A percentile compares a stretch with the other conserved stretches of the same genome.
Evolutionary conservation across 2,888 invertebrate species (phyloP).

Genomic region (Caradrina kadenii): DNA sequence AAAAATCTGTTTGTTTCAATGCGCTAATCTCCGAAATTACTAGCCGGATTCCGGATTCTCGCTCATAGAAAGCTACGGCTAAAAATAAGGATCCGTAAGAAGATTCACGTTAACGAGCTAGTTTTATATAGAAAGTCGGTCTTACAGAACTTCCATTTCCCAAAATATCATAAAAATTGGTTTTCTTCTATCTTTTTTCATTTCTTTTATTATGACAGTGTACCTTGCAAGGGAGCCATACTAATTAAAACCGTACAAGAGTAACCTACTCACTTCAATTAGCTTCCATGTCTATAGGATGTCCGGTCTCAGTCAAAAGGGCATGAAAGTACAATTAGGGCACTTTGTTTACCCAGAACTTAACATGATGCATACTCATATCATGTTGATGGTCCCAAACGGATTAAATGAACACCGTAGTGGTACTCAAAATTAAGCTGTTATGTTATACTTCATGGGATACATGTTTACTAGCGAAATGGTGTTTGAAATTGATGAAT

Average conservation of each 20-base stretch:
- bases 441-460: not conserved
- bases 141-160: no score
- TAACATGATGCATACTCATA: slow-evolving; percentile 39
- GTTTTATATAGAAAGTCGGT: no score
- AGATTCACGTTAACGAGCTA: no score
- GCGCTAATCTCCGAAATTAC: no score
- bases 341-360: slow-evolving; percentile 15
- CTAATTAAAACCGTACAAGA: slow-evolving; percentile 4
- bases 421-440: not conserved
- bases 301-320: slow-evolving; percentile 44
- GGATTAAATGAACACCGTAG: slow-evolving; percentile 9
- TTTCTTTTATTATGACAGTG: not conserved
- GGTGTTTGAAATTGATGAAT: no score
- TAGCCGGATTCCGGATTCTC: no score
- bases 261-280: slow-evolving; percentile 39
- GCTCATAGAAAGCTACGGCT: no score
- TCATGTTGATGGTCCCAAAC: slow-evolving; percentile 5
- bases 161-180: no score
- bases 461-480: no score
- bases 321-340: slow-evolving; percentile 28
- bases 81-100: no score
- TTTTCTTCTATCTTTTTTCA: not conserved
- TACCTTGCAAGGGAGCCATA: not conserved
- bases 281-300: slow-evolving; percentile 32
- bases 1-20: no score